Conservation (phyloP, 1,140 invertebrate genomes). For the Drosophila bipectinata region DNA sequence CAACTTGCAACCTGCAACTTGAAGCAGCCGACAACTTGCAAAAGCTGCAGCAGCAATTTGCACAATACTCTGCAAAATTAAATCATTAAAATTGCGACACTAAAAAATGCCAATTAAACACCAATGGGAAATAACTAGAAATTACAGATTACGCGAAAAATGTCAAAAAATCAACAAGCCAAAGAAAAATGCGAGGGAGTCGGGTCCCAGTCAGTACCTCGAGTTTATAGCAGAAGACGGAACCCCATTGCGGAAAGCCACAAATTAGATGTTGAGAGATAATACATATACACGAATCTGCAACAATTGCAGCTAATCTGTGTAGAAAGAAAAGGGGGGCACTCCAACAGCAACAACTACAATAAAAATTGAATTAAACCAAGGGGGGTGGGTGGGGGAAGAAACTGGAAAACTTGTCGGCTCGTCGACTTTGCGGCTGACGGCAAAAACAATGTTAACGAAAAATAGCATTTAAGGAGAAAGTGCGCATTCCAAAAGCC, state of each 20-base stretch:
- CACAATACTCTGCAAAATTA: constrained; percentile 50
- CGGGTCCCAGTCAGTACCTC: not conserved
- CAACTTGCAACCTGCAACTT: constrained; percentile 30
- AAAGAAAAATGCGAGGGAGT: constrained; percentile 38
- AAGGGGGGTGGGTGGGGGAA: constrained; percentile 3
- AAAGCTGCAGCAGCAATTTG: constrained; percentile 32
- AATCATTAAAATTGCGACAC: constrained; percentile 67
- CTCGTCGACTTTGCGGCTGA: constrained; percentile 24
- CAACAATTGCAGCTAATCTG: constrained; percentile 37
- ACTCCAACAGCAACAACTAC: not conserved
- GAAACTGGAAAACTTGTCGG: constrained; percentile 33
- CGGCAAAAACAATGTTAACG: constrained; percentile 70
- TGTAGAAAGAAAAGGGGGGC: not conserved
- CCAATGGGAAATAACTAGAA: constrained; percentile 56
- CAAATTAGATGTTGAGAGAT: constrained; percentile 69
- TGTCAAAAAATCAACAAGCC: constrained; percentile 43
- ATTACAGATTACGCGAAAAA: constrained; percentile 45
- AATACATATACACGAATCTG: constrained; percentile 35
- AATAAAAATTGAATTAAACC: constrained; percentile 1
- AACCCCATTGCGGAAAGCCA: constrained; percentile 62
- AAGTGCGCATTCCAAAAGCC: constrained; percentile 73
- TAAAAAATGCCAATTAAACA: constrained; percentile 68
- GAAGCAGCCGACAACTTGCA: not conserved
- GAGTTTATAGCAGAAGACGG: constrained; percentile 28
- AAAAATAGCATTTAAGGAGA: constrained; percentile 79